phyloP scores from a whole-genome alignment of 2,888 invertebrate genomes.

The Stegana nigrithorax region DNA sequence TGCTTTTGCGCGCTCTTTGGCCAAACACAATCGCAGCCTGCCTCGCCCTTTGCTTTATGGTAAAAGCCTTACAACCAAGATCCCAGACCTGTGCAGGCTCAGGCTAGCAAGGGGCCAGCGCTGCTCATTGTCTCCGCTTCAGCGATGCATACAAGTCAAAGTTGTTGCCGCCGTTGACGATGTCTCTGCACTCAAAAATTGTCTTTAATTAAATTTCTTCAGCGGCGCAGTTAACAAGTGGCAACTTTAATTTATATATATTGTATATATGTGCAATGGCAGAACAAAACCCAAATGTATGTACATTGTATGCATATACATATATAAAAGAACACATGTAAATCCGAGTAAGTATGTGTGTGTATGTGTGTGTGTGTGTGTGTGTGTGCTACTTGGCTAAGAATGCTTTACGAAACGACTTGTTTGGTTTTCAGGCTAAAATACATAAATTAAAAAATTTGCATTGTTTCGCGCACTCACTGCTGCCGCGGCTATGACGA shows the following conservation, averaged over 20 bases:
- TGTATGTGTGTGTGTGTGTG: conserved; percentile 30
- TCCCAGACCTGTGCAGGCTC: too few relatives aligned
- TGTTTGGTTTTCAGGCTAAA: conserved; percentile 36
- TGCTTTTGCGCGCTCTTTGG: too few relatives aligned
- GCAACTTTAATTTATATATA: conserved; percentile 40
- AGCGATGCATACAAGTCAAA: conserved; percentile 26
- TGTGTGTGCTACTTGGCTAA: conserved; percentile 26
- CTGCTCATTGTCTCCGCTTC: conserved; percentile 15
- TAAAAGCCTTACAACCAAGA: too few relatives aligned
- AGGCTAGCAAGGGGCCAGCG: conserved; percentile 4
- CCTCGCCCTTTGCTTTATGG: too few relatives aligned
- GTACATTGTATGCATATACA: conserved; percentile 39
- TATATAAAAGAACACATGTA: conserved; percentile 19
- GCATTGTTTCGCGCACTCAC: too few relatives aligned
- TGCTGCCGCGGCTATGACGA: conserved; percentile 45
- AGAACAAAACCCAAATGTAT: too few relatives aligned
- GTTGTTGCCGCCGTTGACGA: conserved; percentile 2
- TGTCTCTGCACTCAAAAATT: conserved; percentile 1
- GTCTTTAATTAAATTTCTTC: conserved; percentile 59
- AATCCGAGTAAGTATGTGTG: conserved; percentile 29
- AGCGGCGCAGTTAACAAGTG: conserved; percentile 61
- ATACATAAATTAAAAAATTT: conserved; percentile 61
- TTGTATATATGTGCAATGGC: neutral
- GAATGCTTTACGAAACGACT: conserved; percentile 13
- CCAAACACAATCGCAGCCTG: too few relatives aligned